These are phyloP conservation scores for Choristoneura rosaceana DNA, from an alignment of 2,888 invertebrate genomes.

Conservation along the genomic window DNA sequence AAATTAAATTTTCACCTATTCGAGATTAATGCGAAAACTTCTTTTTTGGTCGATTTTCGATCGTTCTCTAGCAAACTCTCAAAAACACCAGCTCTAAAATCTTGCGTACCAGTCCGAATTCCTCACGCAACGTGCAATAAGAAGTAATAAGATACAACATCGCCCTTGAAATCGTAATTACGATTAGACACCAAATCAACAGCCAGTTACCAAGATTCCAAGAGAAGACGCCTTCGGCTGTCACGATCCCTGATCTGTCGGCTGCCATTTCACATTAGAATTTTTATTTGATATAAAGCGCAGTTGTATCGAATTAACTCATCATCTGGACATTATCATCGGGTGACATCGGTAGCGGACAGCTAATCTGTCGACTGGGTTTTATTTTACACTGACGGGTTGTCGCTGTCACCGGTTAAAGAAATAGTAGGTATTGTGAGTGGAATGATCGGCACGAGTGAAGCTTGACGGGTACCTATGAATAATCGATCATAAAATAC, in stretches of 20 bases:
- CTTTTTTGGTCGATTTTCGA: too few relatives aligned
- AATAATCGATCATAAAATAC: slow-evolving; percentile 21
- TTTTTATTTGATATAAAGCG: slow-evolving; percentile 31
- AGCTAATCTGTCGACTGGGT: slow-evolving; percentile 21
- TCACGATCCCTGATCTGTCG: slow-evolving; percentile 31
- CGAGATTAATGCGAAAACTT: too few relatives aligned
- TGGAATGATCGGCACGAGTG: slow-evolving; percentile 25
- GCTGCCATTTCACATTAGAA: slow-evolving; percentile 31
- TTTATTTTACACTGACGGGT: slow-evolving; percentile 35
- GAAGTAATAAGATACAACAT: slow-evolving; percentile 1
- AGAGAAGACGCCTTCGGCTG: slow-evolving; percentile 29
- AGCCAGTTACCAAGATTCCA: slow-evolving; percentile 16
- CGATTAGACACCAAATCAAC: slow-evolving; percentile 13
- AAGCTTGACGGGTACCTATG: slow-evolving; percentile 14
- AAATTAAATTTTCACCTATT: too few relatives aligned
- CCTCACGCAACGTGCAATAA: background rate
- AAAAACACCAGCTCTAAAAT: background rate
- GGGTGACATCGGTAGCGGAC: slow-evolving; percentile 40
- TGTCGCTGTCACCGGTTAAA: slow-evolving; percentile 1
- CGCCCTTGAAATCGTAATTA: slow-evolving; percentile 17
- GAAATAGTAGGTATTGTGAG: slow-evolving; percentile 14
- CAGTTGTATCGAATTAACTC: slow-evolving; percentile 40
- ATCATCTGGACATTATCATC: slow-evolving; percentile 34
- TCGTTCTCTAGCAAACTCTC: too few relatives aligned
- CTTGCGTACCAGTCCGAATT: background rate